phyloP scores from a whole-genome alignment of 2,888 invertebrate genomes.

The Andrena fulva region DNA sequence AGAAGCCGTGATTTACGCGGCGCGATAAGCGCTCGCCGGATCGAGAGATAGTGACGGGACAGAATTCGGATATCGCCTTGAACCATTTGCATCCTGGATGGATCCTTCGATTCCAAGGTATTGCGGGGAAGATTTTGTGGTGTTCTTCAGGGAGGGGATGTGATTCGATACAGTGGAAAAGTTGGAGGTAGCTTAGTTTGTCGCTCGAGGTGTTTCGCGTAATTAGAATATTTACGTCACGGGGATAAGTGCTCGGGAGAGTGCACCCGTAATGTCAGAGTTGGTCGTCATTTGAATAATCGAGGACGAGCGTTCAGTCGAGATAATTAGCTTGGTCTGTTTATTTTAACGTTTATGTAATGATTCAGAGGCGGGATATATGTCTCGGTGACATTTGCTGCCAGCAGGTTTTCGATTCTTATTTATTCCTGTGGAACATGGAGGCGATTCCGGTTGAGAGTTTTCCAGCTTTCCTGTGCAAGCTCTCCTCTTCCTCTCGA shows the following conservation, averaged over 20 bases:
- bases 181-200: too few species aligned
- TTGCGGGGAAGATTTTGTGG: background rate
- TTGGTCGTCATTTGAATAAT: background rate
- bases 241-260: background rate
- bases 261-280: constrained; percentile 7
- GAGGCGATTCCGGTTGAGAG: too few species aligned
- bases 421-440: too few species aligned
- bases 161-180: too few species aligned
- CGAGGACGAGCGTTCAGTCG: background rate
- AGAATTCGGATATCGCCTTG: constrained; percentile 13
- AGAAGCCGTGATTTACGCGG: constrained; percentile 44
- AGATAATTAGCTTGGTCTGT: background rate
- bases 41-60: constrained; percentile 57
- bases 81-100: background rate
- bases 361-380: background rate
- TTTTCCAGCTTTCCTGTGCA: too few species aligned
- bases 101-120: background rate
- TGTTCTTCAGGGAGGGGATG: background rate
- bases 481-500: too few species aligned
- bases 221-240: constrained; percentile 7
- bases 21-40: constrained; percentile 53
- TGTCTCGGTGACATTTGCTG: background rate
- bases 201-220: background rate
- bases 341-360: background rate
- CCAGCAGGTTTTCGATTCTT: too few species aligned